Conservation (phyloP, 2,113 vertebrate species). For the Macheiramphus alcinus region DNA sequence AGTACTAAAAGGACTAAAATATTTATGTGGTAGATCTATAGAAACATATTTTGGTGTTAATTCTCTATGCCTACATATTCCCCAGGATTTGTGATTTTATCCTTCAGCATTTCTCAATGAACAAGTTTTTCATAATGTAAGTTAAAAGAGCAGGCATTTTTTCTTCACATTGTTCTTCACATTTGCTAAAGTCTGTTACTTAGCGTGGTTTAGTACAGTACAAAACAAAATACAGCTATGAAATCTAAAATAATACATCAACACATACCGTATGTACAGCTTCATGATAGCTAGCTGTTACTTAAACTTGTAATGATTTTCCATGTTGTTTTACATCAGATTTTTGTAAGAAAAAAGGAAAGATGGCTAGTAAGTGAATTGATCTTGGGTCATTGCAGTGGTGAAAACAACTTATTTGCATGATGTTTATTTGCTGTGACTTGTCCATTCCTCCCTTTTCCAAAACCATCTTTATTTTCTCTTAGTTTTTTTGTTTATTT, state of each 20-base stretch:
- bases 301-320: conserved; percentile 73
- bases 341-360: conserved; percentile 93
- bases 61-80: background rate
- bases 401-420: conserved; percentile 70
- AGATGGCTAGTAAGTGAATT: conserved; percentile 90
- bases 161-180: background rate
- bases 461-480: conserved; percentile 70
- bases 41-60: background rate
- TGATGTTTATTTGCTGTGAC: conserved; percentile 81
- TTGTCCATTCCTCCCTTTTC: conserved; percentile 78
- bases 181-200: background rate
- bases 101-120: background rate
- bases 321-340: conserved; percentile 77
- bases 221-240: background rate
- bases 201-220: background rate
- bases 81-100: conserved; percentile 22
- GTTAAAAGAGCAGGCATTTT: background rate
- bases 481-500: conserved; percentile 60
- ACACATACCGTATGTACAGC: background rate
- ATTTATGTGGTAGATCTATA: background rate
- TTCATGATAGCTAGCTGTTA: conserved; percentile 53
- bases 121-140: background rate
- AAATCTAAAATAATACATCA: background rate
- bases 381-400: conserved; percentile 73
- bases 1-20: background rate